phyloP scores from a whole-genome alignment of 2,888 invertebrate species.

The Callyntrura guangdongensis region DNA sequence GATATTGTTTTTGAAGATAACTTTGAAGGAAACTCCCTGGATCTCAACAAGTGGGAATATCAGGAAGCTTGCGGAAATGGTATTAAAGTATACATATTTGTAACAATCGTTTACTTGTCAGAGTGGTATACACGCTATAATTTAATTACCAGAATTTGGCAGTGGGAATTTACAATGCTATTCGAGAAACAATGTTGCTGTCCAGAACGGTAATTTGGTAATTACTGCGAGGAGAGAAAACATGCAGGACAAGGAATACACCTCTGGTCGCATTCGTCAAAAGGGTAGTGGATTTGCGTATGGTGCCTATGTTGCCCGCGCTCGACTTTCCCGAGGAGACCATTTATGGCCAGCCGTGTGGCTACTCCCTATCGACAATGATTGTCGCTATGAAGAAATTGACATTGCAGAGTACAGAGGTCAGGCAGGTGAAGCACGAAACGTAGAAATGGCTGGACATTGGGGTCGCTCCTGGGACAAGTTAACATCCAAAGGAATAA shows the following conservation, averaged over 20 bases:
- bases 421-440: constrained; percentile 76
- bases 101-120: constrained; percentile 21
- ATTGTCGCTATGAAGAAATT: constrained; percentile 84
- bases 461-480: constrained; percentile 82
- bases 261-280: constrained; percentile 81
- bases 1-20: constrained; percentile 80
- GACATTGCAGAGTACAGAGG: constrained; percentile 84
- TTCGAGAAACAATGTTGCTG: constrained; percentile 78
- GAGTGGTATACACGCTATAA: no score
- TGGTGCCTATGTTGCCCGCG: constrained; percentile 83
- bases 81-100: constrained; percentile 51
- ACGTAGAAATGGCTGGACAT: constrained; percentile 81
- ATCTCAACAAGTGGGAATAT: constrained; percentile 83
- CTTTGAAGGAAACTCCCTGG: constrained; percentile 83
- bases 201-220: constrained; percentile 80
- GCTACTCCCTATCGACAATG: constrained; percentile 76
- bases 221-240: constrained; percentile 79
- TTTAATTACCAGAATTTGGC: constrained; percentile 83
- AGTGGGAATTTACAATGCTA: constrained; percentile 83
- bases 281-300: constrained; percentile 78
- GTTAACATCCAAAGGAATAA: constrained; percentile 78
- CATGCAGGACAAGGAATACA: constrained; percentile 80
- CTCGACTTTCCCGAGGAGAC: constrained; percentile 82
- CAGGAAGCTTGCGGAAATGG: constrained; percentile 82
- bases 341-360: constrained; percentile 83